Conservation (phyloP, 2,888 invertebrate species). For the Ceriagrion tenellum region DNA sequence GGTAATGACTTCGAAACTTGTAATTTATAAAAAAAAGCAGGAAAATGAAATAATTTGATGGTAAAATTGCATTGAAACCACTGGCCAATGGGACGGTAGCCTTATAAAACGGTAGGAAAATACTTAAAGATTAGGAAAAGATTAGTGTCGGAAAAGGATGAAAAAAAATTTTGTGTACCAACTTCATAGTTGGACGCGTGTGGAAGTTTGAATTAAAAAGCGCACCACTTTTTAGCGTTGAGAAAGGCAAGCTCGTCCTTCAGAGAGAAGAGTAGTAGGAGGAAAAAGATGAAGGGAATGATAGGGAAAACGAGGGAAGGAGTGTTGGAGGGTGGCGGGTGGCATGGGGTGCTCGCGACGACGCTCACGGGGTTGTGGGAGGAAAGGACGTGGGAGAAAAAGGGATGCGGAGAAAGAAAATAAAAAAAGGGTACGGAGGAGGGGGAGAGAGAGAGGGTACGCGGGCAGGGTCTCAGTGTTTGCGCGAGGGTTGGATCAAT, state of each 20-base stretch:
- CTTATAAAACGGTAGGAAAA: not conserved
- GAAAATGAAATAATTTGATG: no score
- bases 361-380: not conserved
- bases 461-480: not conserved
- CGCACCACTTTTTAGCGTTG: not conserved
- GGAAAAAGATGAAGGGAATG: not conserved
- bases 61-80: no score
- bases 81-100: not conserved
- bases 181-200: not conserved
- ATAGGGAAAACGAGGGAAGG: not conserved
- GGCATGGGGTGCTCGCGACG: not conserved
- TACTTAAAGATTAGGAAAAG: not conserved
- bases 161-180: not conserved
- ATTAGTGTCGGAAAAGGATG: not conserved
- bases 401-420: not conserved
- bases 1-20: no score
- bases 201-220: not conserved
- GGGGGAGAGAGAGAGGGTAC: not conserved
- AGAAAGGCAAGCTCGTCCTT: not conserved
- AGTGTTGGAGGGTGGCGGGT: not conserved
- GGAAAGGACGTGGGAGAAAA: not conserved
- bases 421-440: not conserved
- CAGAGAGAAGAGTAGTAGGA: not conserved
- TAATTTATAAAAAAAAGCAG: no score
- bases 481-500: conserved; percentile 26